Conservation (phyloP, 2,888 invertebrate species). For the Drosophila tripunctata region DNA sequence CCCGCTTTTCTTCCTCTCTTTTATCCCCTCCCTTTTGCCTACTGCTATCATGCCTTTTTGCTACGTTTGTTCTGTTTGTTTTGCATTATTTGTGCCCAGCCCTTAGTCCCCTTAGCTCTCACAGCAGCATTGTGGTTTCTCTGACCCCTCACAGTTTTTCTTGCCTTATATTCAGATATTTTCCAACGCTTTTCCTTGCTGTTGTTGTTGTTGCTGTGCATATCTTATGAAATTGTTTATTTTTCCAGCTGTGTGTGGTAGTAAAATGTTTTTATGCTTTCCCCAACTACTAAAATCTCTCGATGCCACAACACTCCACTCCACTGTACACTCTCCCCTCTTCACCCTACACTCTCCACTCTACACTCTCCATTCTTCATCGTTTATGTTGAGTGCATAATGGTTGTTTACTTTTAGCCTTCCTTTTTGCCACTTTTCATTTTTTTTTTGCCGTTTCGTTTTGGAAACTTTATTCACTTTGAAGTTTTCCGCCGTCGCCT, state of each 20-base stretch:
- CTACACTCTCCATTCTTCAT: constrained; percentile 13
- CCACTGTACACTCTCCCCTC: constrained; percentile 1
- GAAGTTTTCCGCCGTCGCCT: constrained; percentile 54
- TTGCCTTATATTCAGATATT: constrained; percentile 72
- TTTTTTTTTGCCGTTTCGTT: constrained; percentile 18
- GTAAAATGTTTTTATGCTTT: constrained; percentile 71
- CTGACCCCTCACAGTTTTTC: constrained; percentile 16
- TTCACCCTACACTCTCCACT: constrained; percentile 21
- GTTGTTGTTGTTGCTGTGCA: constrained; percentile 52
- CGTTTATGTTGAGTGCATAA: constrained; percentile 75
- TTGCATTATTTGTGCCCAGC: constrained; percentile 67
- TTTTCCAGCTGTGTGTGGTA: constrained; percentile 52
- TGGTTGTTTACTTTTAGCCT: constrained; percentile 77
- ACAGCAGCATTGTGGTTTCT: constrained; percentile 52
- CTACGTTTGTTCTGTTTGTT: constrained; percentile 70
- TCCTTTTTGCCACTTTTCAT: constrained; percentile 29
- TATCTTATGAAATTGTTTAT: constrained; percentile 80
- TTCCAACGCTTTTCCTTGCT: constrained; percentile 40
- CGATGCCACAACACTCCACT: constrained; percentile 22
- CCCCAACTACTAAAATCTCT: constrained; percentile 57
- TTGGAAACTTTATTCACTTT: constrained; percentile 68
- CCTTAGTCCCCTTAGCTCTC: background rate
- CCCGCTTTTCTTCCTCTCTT: background rate
- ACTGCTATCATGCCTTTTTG: constrained; percentile 28
- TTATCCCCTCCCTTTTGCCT: background rate